Evolutionary conservation across 2,113 vertebrate genomes (phyloP).

Genomic region (Pipa parva): DNA sequence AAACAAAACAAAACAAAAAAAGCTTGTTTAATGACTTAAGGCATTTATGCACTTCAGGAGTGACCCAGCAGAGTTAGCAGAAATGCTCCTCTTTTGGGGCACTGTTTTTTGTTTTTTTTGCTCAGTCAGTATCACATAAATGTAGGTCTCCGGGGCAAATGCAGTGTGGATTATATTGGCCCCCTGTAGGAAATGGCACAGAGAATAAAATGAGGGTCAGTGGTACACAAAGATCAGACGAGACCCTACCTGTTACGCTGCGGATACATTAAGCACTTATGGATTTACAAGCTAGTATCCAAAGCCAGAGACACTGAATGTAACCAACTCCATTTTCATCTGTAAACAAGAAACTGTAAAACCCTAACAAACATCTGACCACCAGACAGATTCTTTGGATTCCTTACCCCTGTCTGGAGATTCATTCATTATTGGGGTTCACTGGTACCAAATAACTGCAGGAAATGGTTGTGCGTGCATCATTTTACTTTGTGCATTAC

Average conservation of each 20-base stretch:
- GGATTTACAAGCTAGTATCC: conserved; percentile 21
- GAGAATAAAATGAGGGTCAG: conserved; percentile 3
- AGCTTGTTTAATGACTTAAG: not conserved
- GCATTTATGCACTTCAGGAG: conserved; percentile 23
- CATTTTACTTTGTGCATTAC: conserved; percentile 18
- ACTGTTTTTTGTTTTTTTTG: too few relatives aligned
- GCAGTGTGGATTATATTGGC: not conserved
- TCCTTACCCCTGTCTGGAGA: not conserved
- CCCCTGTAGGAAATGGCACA: conserved; percentile 25
- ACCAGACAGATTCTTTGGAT: not conserved
- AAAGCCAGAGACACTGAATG: conserved; percentile 19
- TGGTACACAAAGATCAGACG: not conserved
- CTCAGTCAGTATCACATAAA: conserved; percentile 3
- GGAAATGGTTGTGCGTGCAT: not conserved
- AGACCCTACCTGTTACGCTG: conserved; percentile 1
- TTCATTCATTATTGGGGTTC: not conserved
- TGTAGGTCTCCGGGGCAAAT: not conserved
- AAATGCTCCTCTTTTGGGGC: not conserved
- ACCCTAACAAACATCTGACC: conserved; percentile 9
- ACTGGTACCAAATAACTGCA: not conserved
- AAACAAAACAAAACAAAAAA: not conserved
- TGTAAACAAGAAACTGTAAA: conserved; percentile 33
- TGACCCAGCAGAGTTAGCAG: conserved; percentile 2
- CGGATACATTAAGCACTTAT: conserved; percentile 25
- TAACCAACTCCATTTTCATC: conserved; percentile 20